Base-by-base conservation (phyloP, 2,797 vertebrate species). In the Prionace glauca region DNA sequence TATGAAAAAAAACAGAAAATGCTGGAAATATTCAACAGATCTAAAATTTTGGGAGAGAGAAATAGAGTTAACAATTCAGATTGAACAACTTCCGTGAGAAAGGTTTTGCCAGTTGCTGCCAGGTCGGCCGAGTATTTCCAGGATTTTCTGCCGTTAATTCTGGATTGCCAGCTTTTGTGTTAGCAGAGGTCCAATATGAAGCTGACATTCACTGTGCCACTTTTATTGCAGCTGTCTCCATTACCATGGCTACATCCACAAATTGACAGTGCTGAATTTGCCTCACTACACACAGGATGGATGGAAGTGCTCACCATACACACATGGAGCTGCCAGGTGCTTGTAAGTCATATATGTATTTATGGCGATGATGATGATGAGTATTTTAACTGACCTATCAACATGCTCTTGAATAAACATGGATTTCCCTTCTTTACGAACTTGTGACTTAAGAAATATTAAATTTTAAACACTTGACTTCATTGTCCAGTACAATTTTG, bases 211-310 rank as follows among this genome's bases (percentile, higher is more conserved):
- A 45, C 20, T 9, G 9, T 92, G 36, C 9, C 65, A 92, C 65
- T 69, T 92, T 69, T 92, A 69, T 92, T 92, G 36, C 90, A 92
- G 90, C 32, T 92, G 18, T 92, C 62, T n/a, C 32, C 32, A 32
- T 67, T 67, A 92, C 8, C 62, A 69, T 67, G 20, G n/a, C 90
- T 3, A 41, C 62, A 24, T n/a, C 24, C 29, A 65, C 88, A 91
- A 91, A 8, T 24, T 69, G n/a, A 41, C 62, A 36, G 41, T 16
- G n/a, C 36, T 92, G 90, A 69, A 92, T 92, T 69, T 92, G 62
- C 20, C 22, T 24, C 65, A 92, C 67, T 65, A 67, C 0, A 8
- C 90, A 41, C 90, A 92, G 20, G 90, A 92, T 92, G 22, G 81
- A 84, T 84, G 81, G 81, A 41, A 84, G 29, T 92, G 90, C 26